Evolutionary conservation across 2,797 vertebrate genomes (phyloP), one percentile per base, ranked within the genome.

Genomic region (Leptodactylus fallax): DNA sequence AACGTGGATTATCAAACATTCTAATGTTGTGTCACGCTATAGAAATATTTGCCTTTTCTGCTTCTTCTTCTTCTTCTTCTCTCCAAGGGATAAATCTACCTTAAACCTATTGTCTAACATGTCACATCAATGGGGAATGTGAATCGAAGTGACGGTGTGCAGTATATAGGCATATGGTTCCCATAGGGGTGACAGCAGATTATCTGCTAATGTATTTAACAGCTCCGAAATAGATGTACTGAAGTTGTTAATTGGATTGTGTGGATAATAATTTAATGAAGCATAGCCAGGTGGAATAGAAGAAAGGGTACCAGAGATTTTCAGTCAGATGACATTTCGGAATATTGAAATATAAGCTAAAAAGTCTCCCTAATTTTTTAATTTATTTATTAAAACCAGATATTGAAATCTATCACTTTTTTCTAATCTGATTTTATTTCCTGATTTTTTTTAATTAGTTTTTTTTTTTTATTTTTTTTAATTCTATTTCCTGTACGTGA

Each of bases 161-260:
- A n/a, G 19, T 61, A 23, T 81, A 85, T 63, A 11, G 83, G 63
- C 79, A 86, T 74, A 60, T 83, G 72, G 36, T 82, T 16, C 76
- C 45, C 61, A 83, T 81, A 83, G 71, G 80, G 36, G 60, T 45
- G 79, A 63, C 49, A 27, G 58, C 21, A 69, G 72, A 78, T 86
- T 69, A 81, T 81, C 17, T 49, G 61, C 71, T 83, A 67, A 56
- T 72, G 77, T 67, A 47, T 81, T 85, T 85, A 77, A 36, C 69
- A 85, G 36, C 81, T 89, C 78, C 67, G 60, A 78, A 77, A 85
- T 63, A 12, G 55, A 86, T 65, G 79, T 82, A 63, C 67, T 67
- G 85, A 89, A 78, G 51, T 51, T 77, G 79, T 82, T 86, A 86
- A 88, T 88, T 85, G 58, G 84, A 86, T 89, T 69, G 21, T 51